Percentiles rank a stretch among this genome's conserved stretches.
Conservation (phyloP, 1,140 invertebrate genomes). For the Papilio machaon region DNA sequence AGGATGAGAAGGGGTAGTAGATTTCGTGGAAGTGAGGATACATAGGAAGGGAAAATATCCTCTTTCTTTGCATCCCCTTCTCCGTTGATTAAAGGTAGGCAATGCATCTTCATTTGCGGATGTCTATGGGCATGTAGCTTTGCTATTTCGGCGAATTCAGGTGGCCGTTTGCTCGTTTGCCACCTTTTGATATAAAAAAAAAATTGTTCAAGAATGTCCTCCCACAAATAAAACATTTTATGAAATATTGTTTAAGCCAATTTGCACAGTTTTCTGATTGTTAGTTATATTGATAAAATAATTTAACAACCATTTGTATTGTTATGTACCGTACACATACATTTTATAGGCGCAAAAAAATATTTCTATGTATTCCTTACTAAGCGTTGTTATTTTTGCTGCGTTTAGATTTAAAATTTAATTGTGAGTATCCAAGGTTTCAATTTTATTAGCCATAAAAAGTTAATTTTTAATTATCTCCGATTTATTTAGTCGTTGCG, state of each 20-base stretch:
- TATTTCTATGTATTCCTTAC: neutral
- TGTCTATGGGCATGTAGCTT: too few species aligned
- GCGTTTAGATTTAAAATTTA: slow-evolving; percentile 3
- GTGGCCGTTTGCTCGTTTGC: too few species aligned
- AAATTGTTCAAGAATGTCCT: neutral
- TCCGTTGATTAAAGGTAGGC: too few species aligned
- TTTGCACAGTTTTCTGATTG: slow-evolving; percentile 3
- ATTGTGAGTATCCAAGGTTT: slow-evolving; percentile 26
- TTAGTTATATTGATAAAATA: slow-evolving; percentile 30
- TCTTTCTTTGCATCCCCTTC: too few species aligned
- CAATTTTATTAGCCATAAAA: slow-evolving; percentile 29
- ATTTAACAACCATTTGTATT: slow-evolving; percentile 10
- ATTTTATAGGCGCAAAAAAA: neutral
- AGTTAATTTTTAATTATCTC: slow-evolving; percentile 20
- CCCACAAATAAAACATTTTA: neutral
- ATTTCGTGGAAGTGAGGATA: too few species aligned
- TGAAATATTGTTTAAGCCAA: neutral
- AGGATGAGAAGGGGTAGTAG: too few species aligned
- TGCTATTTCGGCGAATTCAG: too few species aligned
- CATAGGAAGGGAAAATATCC: too few species aligned
- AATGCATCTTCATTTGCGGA: too few species aligned
- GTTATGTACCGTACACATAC: slow-evolving; percentile 8
- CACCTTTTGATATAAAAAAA: too few species aligned
- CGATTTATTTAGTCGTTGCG: neutral
- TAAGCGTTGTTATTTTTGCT: neutral